Conservation (phyloP, 2,888 invertebrate species). For the Eristalis arbustorum region DNA sequence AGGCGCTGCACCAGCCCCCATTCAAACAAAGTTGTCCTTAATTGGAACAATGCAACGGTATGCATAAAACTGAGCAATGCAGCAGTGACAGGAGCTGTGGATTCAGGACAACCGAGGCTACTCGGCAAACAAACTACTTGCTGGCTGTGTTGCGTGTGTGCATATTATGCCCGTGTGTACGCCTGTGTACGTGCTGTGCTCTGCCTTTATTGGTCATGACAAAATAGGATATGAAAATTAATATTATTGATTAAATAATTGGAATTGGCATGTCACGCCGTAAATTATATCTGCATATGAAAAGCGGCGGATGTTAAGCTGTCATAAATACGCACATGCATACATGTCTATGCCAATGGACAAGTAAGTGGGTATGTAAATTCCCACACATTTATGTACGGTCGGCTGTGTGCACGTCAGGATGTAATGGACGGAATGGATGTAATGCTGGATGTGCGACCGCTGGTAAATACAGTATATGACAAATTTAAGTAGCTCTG, state of each 20-base stretch:
- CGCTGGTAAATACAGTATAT: neutral
- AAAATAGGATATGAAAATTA: conserved; percentile 81
- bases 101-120: neutral
- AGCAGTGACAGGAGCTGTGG: conserved; percentile 45
- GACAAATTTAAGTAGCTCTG: conserved; percentile 27
- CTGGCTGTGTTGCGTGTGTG: conserved; percentile 4
- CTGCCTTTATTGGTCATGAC: conserved; percentile 80
- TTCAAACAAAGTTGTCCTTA: conserved; percentile 58
- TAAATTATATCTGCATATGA: conserved; percentile 74
- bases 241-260: conserved; percentile 81
- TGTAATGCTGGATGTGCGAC: neutral
- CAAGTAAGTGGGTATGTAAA: neutral
- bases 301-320: conserved; percentile 66
- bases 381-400: neutral
- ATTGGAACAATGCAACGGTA: conserved; percentile 69
- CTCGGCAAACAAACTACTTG: conserved; percentile 4
- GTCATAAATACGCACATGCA: conserved; percentile 13
- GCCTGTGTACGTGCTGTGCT: conserved; percentile 72
- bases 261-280: conserved; percentile 78
- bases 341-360: neutral
- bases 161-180: neutral
- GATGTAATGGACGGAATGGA: neutral
- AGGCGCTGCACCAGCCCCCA: neutral
- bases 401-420: neutral
- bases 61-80: conserved; percentile 53